phyloP scores from a whole-genome alignment of 2,113 vertebrate species.

The Dryoscopus gambensis region DNA sequence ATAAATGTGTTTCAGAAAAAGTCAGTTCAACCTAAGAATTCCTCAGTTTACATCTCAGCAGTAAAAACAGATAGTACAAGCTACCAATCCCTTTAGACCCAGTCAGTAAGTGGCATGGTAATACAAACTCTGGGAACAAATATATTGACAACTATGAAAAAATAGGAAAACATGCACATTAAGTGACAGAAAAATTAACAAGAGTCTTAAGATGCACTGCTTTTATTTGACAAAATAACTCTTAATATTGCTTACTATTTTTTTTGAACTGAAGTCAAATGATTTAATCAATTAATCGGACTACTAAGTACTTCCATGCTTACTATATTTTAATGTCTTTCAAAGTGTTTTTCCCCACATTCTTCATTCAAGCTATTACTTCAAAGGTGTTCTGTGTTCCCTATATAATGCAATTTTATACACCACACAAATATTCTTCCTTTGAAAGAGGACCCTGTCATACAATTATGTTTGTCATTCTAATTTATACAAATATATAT shows the following conservation, averaged over 20 bases:
- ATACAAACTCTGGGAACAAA: neutral
- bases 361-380: neutral
- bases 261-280: neutral
- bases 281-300: neutral
- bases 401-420: fast-evolving
- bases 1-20: neutral
- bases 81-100: neutral
- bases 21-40: neutral
- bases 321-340: neutral
- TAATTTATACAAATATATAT: neutral
- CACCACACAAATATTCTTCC: neutral
- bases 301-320: neutral
- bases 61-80: neutral
- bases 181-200: neutral
- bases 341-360: neutral
- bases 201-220: neutral
- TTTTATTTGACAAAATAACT: neutral
- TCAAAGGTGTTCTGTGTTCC: neutral
- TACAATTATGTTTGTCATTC: neutral
- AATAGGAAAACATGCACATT: neutral
- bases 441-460: neutral
- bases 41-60: neutral
- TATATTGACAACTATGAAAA: fast-evolving
- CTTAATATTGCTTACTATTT: neutral
- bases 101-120: neutral